Base-by-base conservation (phyloP, 2,888 invertebrate genomes). In the Lypha dubia region DNA sequence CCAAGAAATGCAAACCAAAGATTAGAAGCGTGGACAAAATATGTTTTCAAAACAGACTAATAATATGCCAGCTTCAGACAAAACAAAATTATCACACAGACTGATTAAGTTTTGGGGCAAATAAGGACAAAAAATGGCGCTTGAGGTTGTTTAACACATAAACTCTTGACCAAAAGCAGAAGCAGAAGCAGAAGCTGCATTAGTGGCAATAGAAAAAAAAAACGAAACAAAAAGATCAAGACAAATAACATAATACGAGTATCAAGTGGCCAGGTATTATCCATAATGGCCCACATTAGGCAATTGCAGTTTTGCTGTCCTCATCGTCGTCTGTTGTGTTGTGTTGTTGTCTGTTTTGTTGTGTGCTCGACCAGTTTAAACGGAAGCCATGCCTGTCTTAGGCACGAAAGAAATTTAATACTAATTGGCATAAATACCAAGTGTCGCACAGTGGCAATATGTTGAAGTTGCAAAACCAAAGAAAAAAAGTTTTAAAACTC, bases 401-500 rank as follows among this genome's bases (percentile, higher is more conserved):
- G 89, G 89, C 88, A 90, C 90, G 89, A 89, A 90, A 90, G 90
- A 91, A 90, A 90, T 90, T 90, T 90, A 89, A 90, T 90, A 90
- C 91, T 90, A 90, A 90, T 90, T 90, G 90, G 90, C 91, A 90
- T 91, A 90, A 90, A 90, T 90, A 91, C 91, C 90, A 90, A 90
- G 89, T 90, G 90, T 91, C 88, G 91, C 87, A 88, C 88, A 88
- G 88, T 88, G 89, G 88, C 88, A 84, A 84, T 84, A 84, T 84
- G 82, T 84, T 84, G 84, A 86, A 86, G 81, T 79, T 79, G 79
- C 74, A 86, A 63, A 77, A 75, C 53, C 63, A 70, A 73, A 24
- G 20, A 56, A 68, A 67, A 60, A 67, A 44, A 44, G n/a, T n/a
- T n/a, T n/a, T n/a, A n/a, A n/a, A n/a, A n/a, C n/a, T n/a, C 11